Base-by-base conservation (phyloP, 2,797 vertebrate genomes). In the Manis crassicaudata region DNA sequence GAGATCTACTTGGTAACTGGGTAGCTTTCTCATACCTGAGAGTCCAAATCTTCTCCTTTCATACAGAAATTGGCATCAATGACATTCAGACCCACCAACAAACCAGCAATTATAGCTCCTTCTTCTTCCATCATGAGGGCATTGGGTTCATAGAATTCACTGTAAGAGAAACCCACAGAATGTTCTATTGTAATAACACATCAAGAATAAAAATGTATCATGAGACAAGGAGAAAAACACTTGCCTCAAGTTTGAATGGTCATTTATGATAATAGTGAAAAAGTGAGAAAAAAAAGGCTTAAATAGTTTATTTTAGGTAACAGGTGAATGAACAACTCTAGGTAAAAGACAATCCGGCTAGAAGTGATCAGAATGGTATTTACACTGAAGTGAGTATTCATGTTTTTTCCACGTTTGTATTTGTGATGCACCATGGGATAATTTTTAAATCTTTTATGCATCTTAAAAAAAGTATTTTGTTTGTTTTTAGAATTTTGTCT, bases 61-160 rank as follows among this genome's bases (percentile, higher is more conserved):
- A 99, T 99, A 97, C 99, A 99, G 98, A 99, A 99, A 98, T 99
- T 99, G 37, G 99, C 99, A 97, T 99, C 99, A 0, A 99, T 99
- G 98, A 99, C 99, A 40, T 99, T 99, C 32, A 99, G 98, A 58
- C 99, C 99, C 9, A 99, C 99, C 0, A 99, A 98, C 50, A 99
- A 98, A 72, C 99, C 99, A 21, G 99, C 99, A 65, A 99, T 99
- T 94, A 99, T 99, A 0, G 99, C 99, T 52, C 99, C 99, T 97
- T 99, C 99, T 97, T 99, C 99, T 97, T 99, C 99, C 99, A 99
- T 99, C 99, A 99, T 99, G 98, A 99, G 96, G 0, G 99, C 99
- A 0, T 99, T 99, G 1, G 99, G 97, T 98, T 99, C 99, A 0
- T 99, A 99, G 97, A 99, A 99, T 84, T 99, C 99, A 97, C 99